Base-by-base conservation (phyloP, 1,140 invertebrate species). In the Helicoverpa zea region DNA sequence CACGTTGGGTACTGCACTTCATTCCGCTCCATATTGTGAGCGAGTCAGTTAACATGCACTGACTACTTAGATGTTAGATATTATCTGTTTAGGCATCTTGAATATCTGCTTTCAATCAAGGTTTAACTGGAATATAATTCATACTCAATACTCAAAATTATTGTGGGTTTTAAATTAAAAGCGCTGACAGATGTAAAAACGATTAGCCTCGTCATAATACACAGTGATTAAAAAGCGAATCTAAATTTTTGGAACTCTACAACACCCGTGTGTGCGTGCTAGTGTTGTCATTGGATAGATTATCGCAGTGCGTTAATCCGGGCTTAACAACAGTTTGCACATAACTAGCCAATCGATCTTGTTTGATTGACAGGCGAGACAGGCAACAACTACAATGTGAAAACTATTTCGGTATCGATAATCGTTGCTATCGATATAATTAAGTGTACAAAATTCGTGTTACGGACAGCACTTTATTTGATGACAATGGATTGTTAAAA, bases 241-340 rank as follows among this genome's bases (percentile, higher is more conserved):
- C 47, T 73, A 43, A 73, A 35, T 73, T 73, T 73, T 56, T 73
- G 29, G 70, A 58, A 76, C 73, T 52, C 5, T 5, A 49, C 9
- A 72, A 1, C 29, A 35, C 68, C 51, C 23, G 47, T 49, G 80
- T 63, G 87, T 86, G 85, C 90, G 89, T 91, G 90, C 87, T 85
- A 18, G 76, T 81, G 81, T 82, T 87, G 86, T 88, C 79, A 85
- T 78, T 83, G 81, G 77, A 82, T 89, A 90, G 90, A 90, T 91
- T 91, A 90, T 76, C 82, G 76, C 64, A 59, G 70, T 52, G 78
- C 79, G 85, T 84, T 85, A 87, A 78, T 84, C 81, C 68, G 81
- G 85, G 88, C 81, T 89, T 88, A 89, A 83, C 82, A 82, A 84
- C 85, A 86, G 86, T 85, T 87, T 84, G 77, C 82, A 82, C 83